Evolutionary conservation across 1,140 invertebrate species (phyloP).

Genomic region (Meteorus sp.): DNA sequence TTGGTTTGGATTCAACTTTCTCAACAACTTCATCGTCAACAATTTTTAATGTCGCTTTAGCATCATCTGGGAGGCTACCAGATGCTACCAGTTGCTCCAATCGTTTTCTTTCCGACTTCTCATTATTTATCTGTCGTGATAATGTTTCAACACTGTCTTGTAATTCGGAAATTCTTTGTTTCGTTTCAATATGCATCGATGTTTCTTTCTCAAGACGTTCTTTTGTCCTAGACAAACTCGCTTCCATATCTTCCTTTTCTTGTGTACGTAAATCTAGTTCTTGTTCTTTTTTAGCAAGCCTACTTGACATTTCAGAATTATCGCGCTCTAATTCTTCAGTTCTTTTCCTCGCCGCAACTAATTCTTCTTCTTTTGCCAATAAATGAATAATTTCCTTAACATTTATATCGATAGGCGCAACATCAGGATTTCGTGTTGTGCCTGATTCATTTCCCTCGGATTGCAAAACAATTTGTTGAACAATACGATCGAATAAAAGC

Average conservation of each 20-base stretch:
- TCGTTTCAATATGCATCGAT: slow-evolving; percentile 82
- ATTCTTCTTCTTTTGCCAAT: slow-evolving; percentile 91
- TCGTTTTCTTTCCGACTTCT: slow-evolving; percentile 78
- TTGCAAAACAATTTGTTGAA: slow-evolving; percentile 96
- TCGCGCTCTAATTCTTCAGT: slow-evolving; percentile 87
- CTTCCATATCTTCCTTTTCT: slow-evolving; percentile 91
- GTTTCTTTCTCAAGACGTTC: slow-evolving; percentile 89
- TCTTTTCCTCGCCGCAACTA: slow-evolving; percentile 82
- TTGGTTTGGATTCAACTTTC: slow-evolving; percentile 50
- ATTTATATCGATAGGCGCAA: slow-evolving; percentile 84
- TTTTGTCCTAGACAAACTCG: slow-evolving; percentile 80
- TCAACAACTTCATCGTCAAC: slow-evolving; percentile 55
- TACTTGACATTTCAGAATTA: slow-evolving; percentile 82
- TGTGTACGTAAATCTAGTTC: slow-evolving; percentile 86
- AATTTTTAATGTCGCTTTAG: slow-evolving; percentile 71
- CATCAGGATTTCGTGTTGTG: slow-evolving; percentile 75
- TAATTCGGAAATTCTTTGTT: slow-evolving; percentile 75
- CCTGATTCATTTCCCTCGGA: slow-evolving; percentile 65
- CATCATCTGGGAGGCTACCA: slow-evolving; percentile 89
- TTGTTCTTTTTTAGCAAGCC: slow-evolving; percentile 89
- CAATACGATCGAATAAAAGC: slow-evolving; percentile 90
- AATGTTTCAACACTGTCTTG: slow-evolving; percentile 59
- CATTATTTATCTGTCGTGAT: slow-evolving; percentile 72
- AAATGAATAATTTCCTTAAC: slow-evolving; percentile 89
- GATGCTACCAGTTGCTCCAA: slow-evolving; percentile 83